These are phyloP conservation scores for Pygoscelis antarcticus DNA, from an alignment of 2,113 vertebrate species.

Conservation along the genomic window DNA sequence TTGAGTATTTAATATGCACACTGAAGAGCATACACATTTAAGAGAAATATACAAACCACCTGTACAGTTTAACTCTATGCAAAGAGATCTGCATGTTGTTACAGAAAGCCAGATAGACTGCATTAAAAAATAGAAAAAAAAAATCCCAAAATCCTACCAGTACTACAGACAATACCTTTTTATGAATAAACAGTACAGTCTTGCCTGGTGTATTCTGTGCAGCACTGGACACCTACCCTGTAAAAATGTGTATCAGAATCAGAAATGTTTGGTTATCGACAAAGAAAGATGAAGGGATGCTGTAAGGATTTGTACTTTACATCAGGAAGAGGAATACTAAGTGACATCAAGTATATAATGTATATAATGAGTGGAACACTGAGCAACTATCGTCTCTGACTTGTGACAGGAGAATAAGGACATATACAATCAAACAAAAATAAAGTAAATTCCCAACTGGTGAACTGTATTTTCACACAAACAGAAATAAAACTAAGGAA, in stretches of 20 bases:
- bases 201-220: not conserved
- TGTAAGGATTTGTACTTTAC: not conserved
- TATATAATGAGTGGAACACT: not conserved
- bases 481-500: not conserved
- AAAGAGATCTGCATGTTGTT: not conserved
- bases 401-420: not conserved
- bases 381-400: not conserved
- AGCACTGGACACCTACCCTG: not conserved
- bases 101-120: not conserved
- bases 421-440: not conserved
- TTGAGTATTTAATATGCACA: not conserved
- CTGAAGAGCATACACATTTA: not conserved
- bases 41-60: not conserved
- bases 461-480: not conserved
- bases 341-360: not conserved
- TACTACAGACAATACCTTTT: not conserved
- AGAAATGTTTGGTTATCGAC: not conserved
- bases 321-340: not conserved
- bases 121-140: not conserved
- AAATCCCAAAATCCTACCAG: not conserved
- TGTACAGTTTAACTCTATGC: not conserved
- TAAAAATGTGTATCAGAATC: not conserved
- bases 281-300: not conserved
- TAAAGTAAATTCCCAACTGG: not conserved
- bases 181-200: not conserved